Base-by-base conservation (phyloP, 2,797 vertebrate species). In the Etheostoma perlongum region DNA sequence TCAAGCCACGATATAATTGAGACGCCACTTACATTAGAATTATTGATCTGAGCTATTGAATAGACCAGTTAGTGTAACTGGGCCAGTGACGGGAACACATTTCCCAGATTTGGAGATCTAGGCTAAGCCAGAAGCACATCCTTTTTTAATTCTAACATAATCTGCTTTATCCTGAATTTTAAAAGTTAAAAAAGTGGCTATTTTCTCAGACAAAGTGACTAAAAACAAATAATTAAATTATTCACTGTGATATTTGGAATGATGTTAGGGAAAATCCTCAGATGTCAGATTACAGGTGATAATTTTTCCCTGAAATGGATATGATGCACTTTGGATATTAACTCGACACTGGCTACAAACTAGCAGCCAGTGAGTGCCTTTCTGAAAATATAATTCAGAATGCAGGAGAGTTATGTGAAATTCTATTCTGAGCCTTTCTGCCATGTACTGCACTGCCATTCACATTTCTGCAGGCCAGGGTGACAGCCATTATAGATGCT, bases 401-500 rank as follows among this genome's bases (percentile, higher is more conserved):
- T 73, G 59, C 78, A 54, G 69, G 27, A 53, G 53, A 85, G 66
- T 82, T 57, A 74, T 76, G 65, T 55, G 27, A 74, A 85, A 87
- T 86, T 86, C 66, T 64, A 86, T 90, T 85, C 86, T 59, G 74
- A 80, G 48, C 47, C 60, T 42, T 40, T 36, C 58, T 60, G 61
- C 72, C 77, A 60, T 87, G 80, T 75, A 72, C 48, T 23, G 59
- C 79, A 78, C 49, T 76, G 70, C 65, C 74, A 36, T 83, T 77
- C 70, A 67, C 71, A 74, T 74, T 85, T 74, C 75, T 60, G 77
- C 68, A 64, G 88, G 79, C 84, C 83, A 48, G 76, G 84, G 84
- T 90, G 93, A 91, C 93, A 94, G 92, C 83, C 89, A 88, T 92
- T 90, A 94, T 90, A 88, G 90, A 95, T 94, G 93, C 90, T 79